Evolutionary conservation across 2,797 vertebrate species (phyloP).

Genomic region (Acrocephalus scirpaceus): DNA sequence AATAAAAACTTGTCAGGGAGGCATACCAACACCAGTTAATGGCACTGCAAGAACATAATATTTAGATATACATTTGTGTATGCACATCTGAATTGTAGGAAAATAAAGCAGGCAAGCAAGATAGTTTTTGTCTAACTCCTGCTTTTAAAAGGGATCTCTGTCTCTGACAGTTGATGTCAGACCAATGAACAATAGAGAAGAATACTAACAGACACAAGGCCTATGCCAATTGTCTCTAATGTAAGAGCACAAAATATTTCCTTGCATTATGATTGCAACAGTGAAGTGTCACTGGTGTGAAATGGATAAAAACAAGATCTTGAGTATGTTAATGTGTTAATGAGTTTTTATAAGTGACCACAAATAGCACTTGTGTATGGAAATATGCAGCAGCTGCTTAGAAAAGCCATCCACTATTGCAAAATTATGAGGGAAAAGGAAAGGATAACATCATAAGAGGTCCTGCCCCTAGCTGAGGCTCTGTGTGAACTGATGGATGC

Average conservation of each 20-base stretch:
- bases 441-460: not conserved
- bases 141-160: not conserved
- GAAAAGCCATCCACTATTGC: not conserved
- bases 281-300: not conserved
- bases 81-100: not conserved
- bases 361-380: conserved; percentile 35
- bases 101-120: not conserved
- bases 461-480: not conserved
- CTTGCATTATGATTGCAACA: not conserved
- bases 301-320: conserved; percentile 18
- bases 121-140: not conserved
- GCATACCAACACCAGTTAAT: not conserved
- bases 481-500: not conserved
- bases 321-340: conserved; percentile 8
- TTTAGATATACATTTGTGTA: not conserved
- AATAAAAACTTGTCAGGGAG: not conserved
- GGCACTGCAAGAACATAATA: not conserved
- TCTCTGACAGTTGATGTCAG: not conserved
- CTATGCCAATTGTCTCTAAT: not conserved
- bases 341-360: not conserved
- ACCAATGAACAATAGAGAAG: not conserved
- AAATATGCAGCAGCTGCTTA: conserved; percentile 1
- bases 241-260: not conserved
- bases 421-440: not conserved
- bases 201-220: not conserved